Evolutionary conservation across 2,797 vertebrate species (phyloP), one percentile per base, ranked within the genome.

Genomic region (Chaetophractus vellerosus): DNA sequence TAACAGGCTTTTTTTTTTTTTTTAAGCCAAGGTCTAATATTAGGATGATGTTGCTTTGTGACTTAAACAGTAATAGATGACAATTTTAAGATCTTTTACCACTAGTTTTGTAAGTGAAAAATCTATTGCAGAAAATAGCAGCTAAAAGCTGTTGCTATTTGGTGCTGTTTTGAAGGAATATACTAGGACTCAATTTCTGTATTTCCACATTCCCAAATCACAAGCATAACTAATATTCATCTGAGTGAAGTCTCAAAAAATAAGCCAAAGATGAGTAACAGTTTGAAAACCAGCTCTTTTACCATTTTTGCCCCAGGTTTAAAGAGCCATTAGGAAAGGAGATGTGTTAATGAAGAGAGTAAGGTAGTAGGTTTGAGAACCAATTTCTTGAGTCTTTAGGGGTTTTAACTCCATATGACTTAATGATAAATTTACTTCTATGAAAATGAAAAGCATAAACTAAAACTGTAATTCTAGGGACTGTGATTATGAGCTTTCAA

Each of bases 391-490:
- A 61, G 84, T 91, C 78, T 96, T 96, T 33, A 90, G 36, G 75
- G 33, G 93, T 96, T 96, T 87, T 85, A 96, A 86, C n/a, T 88
- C 79, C 88, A 61, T 96, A 91, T 90, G 52, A 90, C 82, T 26
- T 66, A 88, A 83, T 93, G 85, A 96, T 41, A 66, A 96, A 96
- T 85, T 95, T 33, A 91, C 14, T 96, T 92, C 50, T 83, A 55
- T 55, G 52, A 63, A 96, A 92, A 96, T 72, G 78, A 96, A 94
- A 93, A 75, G 72, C 48, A 92, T 50, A 88, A 79, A 94, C 69
- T 66, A 78, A 95, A 88, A 90, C 61, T 85, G 59, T 78, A 96
- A 93, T 94, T 93, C 88, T 80, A 94, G 91, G 71, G 66, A 52
- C 36, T 89, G 45, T 85, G 86, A 94, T 45, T 74, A 87, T n/a